phyloP scores from a whole-genome alignment of 2,888 invertebrate genomes.

The Diplazon laetatorius region DNA sequence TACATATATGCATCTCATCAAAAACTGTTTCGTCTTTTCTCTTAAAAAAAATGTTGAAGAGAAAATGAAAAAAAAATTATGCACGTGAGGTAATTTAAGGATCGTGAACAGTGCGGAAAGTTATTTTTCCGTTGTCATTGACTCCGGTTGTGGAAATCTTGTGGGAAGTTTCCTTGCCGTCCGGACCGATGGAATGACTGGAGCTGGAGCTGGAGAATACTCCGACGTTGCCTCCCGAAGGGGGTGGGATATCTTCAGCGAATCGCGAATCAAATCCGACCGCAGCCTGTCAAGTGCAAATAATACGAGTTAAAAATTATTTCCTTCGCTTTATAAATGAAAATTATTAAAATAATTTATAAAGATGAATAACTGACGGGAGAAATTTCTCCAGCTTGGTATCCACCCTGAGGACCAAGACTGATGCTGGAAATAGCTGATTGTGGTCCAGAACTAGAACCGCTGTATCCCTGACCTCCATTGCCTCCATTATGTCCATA shows the following conservation, averaged over 20 bases:
- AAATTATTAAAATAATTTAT: not conserved
- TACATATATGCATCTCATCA: constrained; percentile 22
- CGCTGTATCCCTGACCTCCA: constrained; percentile 5
- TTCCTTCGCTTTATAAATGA: constrained; percentile 13
- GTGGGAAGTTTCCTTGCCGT: constrained; percentile 85
- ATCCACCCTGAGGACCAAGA: constrained; percentile 74
- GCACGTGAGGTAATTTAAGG: constrained; percentile 71
- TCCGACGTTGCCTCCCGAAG: constrained; percentile 81
- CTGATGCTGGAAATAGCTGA: constrained; percentile 67
- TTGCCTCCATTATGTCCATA: constrained; percentile 6
- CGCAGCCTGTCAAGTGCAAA: constrained; percentile 64
- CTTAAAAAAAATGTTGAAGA: no score
- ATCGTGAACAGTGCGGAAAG: constrained; percentile 85
- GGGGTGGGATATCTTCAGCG: constrained; percentile 70
- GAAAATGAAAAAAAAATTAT: not conserved
- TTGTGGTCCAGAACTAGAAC: constrained; percentile 52
- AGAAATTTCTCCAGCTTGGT: constrained; percentile 67
- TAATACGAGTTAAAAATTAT: not conserved
- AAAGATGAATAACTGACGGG: not conserved
- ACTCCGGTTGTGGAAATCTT: constrained; percentile 87
- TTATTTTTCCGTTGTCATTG: constrained; percentile 89
- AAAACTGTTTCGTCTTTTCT: constrained; percentile 2
- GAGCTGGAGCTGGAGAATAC: constrained; percentile 87
- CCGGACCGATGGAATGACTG: constrained; percentile 83
- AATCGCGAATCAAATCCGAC: constrained; percentile 77